Evolutionary conservation across 2,113 vertebrate genomes (phyloP).

Genomic region (Bucco capensis): DNA sequence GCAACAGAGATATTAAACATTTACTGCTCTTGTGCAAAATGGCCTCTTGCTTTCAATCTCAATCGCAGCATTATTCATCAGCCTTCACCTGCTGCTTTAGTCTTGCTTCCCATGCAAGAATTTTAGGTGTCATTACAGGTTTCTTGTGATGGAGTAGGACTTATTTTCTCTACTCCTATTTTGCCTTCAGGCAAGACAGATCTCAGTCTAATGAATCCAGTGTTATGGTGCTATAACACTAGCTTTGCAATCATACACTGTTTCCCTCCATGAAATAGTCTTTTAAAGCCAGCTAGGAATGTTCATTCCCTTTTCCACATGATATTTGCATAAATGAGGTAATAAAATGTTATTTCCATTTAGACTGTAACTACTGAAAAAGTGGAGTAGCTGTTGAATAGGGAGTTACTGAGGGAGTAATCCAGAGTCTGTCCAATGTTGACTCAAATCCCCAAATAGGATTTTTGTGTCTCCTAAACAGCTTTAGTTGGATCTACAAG

Average conservation of each 20-base stretch:
- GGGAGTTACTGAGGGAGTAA: background rate
- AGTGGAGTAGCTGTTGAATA: background rate
- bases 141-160: background rate
- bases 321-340: background rate
- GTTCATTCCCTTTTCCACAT: background rate
- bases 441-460: background rate
- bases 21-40: slow-evolving; percentile 13
- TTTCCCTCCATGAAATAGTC: background rate
- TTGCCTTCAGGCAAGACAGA: slow-evolving; percentile 7
- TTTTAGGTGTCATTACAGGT: background rate
- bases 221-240: background rate
- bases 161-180: background rate
- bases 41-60: background rate
- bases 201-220: slow-evolving; percentile 10
- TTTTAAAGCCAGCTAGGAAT: background rate
- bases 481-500: background rate
- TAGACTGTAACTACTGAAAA: background rate
- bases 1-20: slow-evolving; percentile 26
- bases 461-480: background rate
- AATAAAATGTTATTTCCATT: slow-evolving; percentile 15
- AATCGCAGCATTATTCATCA: background rate
- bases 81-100: background rate
- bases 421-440: background rate
- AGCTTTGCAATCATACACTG: background rate
- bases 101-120: background rate